These are phyloP conservation scores for Darevskia nairensis DNA, from an alignment of 2,797 vertebrate genomes.

Conservation along the genomic window DNA sequence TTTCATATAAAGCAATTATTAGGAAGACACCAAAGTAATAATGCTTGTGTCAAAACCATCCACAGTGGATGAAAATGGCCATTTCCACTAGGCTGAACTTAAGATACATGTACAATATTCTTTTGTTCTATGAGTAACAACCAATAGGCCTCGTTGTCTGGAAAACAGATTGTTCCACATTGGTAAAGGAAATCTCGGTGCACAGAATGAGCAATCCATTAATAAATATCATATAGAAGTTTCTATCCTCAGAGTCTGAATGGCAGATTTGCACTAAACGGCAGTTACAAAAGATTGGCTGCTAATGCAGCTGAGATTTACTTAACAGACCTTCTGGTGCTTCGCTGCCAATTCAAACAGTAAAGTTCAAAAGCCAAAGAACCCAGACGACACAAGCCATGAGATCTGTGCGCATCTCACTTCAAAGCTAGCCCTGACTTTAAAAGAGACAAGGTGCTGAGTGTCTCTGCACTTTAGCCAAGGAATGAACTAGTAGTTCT, in stretches of 20 bases:
- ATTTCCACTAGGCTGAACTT: constrained; percentile 40
- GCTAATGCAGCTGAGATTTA: constrained; percentile 37
- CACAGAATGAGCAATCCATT: not conserved
- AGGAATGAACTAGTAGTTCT: constrained; percentile 52
- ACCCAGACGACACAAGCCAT: constrained; percentile 28
- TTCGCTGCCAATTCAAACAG: constrained; percentile 49
- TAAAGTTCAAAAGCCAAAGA: constrained; percentile 50
- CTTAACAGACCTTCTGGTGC: constrained; percentile 11
- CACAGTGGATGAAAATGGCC: constrained; percentile 28
- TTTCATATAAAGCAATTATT: not conserved
- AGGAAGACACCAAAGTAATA: not conserved
- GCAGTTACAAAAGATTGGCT: constrained; percentile 34
- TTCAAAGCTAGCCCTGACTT: constrained; percentile 54
- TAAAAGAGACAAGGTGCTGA: constrained; percentile 64
- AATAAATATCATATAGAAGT: not conserved
- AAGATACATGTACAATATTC: constrained; percentile 11
- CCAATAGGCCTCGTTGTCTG: constrained; percentile 7
- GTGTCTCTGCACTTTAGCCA: constrained; percentile 51
- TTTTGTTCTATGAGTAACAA: constrained; percentile 44
- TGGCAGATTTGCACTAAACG: constrained; percentile 37
- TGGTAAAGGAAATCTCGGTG: constrained; percentile 27
- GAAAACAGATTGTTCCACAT: constrained; percentile 31
- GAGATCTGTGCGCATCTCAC: constrained; percentile 34
- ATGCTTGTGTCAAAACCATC: constrained; percentile 11
- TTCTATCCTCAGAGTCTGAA: constrained; percentile 27